Evolutionary conservation across 1,140 invertebrate genomes (phyloP).

Genomic region (Trichoplusia ni): DNA sequence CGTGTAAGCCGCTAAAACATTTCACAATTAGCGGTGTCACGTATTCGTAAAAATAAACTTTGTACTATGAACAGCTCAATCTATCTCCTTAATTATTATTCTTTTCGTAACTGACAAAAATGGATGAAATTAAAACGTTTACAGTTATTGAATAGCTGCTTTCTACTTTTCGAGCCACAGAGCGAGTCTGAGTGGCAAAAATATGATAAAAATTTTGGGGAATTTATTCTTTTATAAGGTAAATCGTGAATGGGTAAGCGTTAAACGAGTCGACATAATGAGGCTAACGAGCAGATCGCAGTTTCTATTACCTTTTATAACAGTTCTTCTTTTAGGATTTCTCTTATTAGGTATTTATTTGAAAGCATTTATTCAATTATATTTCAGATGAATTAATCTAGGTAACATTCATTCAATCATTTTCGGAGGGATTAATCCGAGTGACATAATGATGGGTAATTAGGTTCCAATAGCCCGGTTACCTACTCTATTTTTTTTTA

Average conservation of each 20-base stretch:
- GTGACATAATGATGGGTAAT: no score
- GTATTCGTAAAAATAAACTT: no score
- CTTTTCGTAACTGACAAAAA: constrained; percentile 21
- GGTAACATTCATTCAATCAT: no score
- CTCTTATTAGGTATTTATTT: constrained; percentile 1
- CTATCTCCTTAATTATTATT: constrained; percentile 9
- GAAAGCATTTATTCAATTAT: constrained; percentile 15
- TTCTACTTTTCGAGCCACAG: constrained; percentile 12
- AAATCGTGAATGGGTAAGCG: constrained; percentile 35
- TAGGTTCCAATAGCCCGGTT: no score
- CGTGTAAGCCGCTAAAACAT: not conserved
- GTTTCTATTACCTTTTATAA: constrained; percentile 20
- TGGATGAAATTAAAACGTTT: constrained; percentile 9
- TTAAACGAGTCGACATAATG: constrained; percentile 38
- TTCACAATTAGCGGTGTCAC: no score
- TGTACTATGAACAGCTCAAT: not conserved
- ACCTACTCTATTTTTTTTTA: no score
- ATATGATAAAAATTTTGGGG: constrained; percentile 29
- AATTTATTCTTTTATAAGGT: constrained; percentile 37
- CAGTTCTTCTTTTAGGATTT: constrained; percentile 17
- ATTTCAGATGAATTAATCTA: constrained; percentile 5
- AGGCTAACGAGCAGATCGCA: constrained; percentile 40
- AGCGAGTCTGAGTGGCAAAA: constrained; percentile 2
- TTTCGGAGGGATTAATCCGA: no score
- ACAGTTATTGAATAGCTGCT: constrained; percentile 16